Percentiles rank a stretch among this genome's conserved stretches.
Conservation (phyloP, 2,797 vertebrate genomes). For the Carduelis carduelis region DNA sequence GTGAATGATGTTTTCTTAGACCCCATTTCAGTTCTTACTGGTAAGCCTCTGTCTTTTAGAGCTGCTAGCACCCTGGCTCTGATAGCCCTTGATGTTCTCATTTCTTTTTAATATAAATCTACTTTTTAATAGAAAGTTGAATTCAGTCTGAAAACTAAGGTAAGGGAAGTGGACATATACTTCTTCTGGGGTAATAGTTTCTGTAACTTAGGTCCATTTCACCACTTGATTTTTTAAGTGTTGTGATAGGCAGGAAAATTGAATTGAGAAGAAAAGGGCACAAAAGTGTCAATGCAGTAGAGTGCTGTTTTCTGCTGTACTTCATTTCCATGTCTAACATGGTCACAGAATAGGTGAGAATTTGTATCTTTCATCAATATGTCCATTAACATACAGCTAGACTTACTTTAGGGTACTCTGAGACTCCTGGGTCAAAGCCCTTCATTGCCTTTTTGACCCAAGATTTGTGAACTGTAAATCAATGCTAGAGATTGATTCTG, state of each 20-base stretch:
- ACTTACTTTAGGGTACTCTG: not conserved
- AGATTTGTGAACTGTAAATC: not conserved
- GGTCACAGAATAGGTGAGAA: not conserved
- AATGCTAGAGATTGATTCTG: not conserved
- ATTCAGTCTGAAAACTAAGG: not conserved
- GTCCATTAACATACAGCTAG: not conserved
- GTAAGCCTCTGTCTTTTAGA: not conserved
- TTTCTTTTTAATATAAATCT: not conserved
- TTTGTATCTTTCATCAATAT: not conserved
- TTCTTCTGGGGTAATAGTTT: not conserved
- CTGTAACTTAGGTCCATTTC: not conserved
- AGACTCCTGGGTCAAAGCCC: not conserved
- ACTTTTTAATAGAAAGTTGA: not conserved
- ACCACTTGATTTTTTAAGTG: not conserved
- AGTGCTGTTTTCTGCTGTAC: not conserved
- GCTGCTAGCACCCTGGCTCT: not conserved
- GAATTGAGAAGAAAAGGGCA: not conserved
- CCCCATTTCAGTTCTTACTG: not conserved
- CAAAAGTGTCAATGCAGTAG: not conserved
- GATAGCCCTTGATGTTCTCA: not conserved
- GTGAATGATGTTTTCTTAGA: not conserved
- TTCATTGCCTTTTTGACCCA: not conserved
- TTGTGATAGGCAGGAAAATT: not conserved
- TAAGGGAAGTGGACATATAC: not conserved
- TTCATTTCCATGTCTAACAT: not conserved